A percentile compares a stretch with the other conserved stretches of the same genome.
Conservation (phyloP, 2,888 invertebrate genomes). For the Campoplex nolae region DNA sequence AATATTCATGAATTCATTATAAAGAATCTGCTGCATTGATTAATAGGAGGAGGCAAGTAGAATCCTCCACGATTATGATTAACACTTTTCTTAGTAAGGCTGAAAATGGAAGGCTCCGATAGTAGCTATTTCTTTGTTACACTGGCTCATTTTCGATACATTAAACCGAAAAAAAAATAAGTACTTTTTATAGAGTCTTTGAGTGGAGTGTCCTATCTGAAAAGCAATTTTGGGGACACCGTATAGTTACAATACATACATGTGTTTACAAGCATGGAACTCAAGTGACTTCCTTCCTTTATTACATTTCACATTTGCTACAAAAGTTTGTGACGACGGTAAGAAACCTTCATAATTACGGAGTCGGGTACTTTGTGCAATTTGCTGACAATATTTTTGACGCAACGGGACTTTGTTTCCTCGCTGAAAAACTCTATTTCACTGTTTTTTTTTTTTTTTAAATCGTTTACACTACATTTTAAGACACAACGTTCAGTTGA, state of each 20-base stretch:
- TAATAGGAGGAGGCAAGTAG: no score
- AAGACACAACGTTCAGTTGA: background rate
- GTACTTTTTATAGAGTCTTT: background rate
- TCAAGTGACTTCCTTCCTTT: background rate
- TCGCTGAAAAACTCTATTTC: background rate
- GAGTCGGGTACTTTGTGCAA: background rate
- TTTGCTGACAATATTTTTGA: slow-evolving; percentile 16
- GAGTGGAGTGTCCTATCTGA: background rate
- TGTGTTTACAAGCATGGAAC: background rate
- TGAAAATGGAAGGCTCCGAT: no score
- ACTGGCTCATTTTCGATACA: no score
- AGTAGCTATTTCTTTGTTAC: no score
- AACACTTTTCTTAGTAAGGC: no score
- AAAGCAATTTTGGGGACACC: background rate
- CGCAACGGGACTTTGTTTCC: background rate
- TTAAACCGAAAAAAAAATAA: background rate
- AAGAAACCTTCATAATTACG: slow-evolving; percentile 5
- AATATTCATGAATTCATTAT: no score
- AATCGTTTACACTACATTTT: background rate
- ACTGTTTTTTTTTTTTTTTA: background rate
- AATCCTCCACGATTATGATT: no score
- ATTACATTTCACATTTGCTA: slow-evolving; percentile 41
- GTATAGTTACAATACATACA: background rate
- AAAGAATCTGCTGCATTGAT: no score
- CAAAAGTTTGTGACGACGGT: slow-evolving; percentile 27